Percentiles rank a stretch among this genome's conserved stretches.
phyloP scores from a whole-genome alignment of 2,888 invertebrate species.

The Pycnomerus fuliginosus region DNA sequence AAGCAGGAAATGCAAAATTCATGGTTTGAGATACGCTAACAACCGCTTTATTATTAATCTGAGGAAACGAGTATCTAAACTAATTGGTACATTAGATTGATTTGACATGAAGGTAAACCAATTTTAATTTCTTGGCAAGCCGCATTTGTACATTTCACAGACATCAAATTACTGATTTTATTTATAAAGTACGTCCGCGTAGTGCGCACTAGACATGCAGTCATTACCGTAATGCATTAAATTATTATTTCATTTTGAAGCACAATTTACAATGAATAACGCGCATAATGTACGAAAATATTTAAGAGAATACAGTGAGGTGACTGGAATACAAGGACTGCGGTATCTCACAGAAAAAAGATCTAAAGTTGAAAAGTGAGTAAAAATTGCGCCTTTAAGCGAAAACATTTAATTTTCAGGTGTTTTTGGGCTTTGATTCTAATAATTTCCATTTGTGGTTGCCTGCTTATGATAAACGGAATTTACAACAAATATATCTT shows the following conservation, averaged over 20 bases:
- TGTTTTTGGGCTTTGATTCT: slow-evolving; percentile 66
- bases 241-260: background rate
- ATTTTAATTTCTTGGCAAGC: too few species aligned
- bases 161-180: background rate
- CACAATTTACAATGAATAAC: background rate
- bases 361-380: slow-evolving; percentile 15
- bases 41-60: too few species aligned
- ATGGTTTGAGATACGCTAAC: too few species aligned
- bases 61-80: too few species aligned
- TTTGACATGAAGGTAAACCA: background rate
- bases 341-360: slow-evolving; percentile 16
- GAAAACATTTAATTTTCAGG: slow-evolving; percentile 49
- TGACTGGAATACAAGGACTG: slow-evolving; percentile 11
- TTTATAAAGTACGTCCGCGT: background rate
- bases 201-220: background rate
- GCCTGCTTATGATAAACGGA: too few species aligned
- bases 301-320: slow-evolving; percentile 6
- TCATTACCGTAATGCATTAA: background rate
- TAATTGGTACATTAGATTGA: too few species aligned
- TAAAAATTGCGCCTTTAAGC: background rate
- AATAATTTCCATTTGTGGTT: background rate
- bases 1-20: too few species aligned
- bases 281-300: slow-evolving; percentile 4
- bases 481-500: too few species aligned
- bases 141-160: background rate